Percentiles rank a stretch among this genome's conserved stretches.
These are phyloP conservation scores for Mastomys natalensis DNA, from an alignment of 2,113 vertebrate species.

Conservation along the genomic window DNA sequence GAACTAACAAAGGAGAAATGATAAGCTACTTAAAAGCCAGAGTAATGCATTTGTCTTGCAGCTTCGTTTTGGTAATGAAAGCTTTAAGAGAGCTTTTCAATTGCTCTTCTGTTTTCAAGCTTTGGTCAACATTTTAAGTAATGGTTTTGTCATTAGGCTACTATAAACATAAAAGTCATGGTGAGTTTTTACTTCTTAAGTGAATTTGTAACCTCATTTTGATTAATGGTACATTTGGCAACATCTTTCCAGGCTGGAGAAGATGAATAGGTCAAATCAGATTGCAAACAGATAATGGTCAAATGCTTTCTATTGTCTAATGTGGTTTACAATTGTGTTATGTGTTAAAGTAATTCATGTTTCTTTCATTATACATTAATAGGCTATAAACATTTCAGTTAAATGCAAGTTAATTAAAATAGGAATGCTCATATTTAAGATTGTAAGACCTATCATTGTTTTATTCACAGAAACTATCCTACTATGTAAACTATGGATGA, in stretches of 20 bases:
- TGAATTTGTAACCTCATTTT: slow-evolving; percentile 45
- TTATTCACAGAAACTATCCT: neutral
- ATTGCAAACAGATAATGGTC: neutral
- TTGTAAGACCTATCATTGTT: neutral
- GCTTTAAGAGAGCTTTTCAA: neutral
- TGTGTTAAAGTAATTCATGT: slow-evolving; percentile 18
- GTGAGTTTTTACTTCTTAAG: slow-evolving; percentile 34
- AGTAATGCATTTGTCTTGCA: slow-evolving; percentile 41
- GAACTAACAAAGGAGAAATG: slow-evolving; percentile 6
- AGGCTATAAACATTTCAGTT: neutral
- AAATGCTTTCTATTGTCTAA: neutral
- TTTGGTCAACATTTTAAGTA: slow-evolving; percentile 67
- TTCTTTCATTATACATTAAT: slow-evolving; percentile 28
- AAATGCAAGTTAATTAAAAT: slow-evolving; percentile 10
- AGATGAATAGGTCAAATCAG: slow-evolving; percentile 56
- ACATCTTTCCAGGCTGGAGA: neutral
- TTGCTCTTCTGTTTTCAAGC: slow-evolving; percentile 43
- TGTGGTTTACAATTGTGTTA: neutral
- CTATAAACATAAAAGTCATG: slow-evolving; percentile 64
- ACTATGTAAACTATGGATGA: neutral
- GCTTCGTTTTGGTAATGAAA: neutral
- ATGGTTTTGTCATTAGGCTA: slow-evolving; percentile 57
- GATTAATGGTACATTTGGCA: slow-evolving; percentile 22
- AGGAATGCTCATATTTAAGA: neutral
- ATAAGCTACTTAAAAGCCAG: slow-evolving; percentile 11